Conservation (phyloP, 2,113 vertebrate species). For the Lepus europaeus region DNA sequence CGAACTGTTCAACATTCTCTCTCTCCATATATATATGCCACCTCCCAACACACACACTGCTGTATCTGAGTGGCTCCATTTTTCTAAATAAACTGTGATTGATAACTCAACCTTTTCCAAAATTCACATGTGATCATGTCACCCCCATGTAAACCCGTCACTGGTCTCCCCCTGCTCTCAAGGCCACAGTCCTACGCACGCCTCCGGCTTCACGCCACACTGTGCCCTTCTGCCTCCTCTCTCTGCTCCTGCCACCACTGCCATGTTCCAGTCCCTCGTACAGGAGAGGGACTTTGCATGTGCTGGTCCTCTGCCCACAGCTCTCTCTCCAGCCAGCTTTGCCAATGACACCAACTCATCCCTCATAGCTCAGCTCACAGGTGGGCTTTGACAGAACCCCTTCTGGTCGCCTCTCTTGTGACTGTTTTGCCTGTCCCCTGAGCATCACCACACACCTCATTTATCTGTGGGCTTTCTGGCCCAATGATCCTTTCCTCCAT, state of each 20-base stretch:
- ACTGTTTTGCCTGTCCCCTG: background rate
- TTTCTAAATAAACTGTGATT: background rate
- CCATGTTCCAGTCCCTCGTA: background rate
- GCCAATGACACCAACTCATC: background rate
- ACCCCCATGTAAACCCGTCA: background rate
- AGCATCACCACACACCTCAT: accelerated
- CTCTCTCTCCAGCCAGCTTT: background rate
- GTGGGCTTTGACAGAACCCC: background rate
- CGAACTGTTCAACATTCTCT: no score
- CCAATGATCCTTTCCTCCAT: background rate
- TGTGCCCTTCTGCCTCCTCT: background rate
- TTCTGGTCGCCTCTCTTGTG: background rate
- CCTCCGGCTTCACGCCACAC: background rate
- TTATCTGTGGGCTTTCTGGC: background rate
- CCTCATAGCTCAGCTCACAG: background rate
- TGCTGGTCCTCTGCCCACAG: background rate
- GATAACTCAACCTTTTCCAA: background rate
- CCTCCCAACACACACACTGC: no score
- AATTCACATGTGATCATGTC: background rate
- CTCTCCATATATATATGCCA: no score
- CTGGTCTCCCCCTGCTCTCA: background rate
- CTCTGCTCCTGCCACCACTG: accelerated
- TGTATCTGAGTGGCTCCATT: background rate
- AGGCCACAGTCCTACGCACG: background rate
- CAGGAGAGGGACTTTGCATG: background rate